Evolutionary conservation across 2,113 vertebrate species (phyloP).

Genomic region (Octodon degus): DNA sequence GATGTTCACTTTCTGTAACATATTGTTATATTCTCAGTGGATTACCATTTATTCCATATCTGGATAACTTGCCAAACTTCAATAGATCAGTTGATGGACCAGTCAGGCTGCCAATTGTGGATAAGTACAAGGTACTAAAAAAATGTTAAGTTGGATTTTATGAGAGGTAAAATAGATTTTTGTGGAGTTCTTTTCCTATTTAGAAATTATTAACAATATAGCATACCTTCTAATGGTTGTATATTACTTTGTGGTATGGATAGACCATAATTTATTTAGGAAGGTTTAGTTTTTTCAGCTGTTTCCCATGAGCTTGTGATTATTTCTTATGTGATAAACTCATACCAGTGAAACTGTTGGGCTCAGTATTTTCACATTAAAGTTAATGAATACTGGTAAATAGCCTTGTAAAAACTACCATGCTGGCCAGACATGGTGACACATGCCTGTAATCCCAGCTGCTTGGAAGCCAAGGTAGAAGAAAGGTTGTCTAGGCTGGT

Average conservation of each 20-base stretch:
- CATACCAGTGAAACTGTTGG: background rate
- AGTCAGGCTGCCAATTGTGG: slow-evolving; percentile 98
- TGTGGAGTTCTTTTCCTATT: background rate
- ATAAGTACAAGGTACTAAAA: slow-evolving; percentile 97
- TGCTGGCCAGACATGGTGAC: background rate
- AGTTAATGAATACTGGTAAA: background rate
- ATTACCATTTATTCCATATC: slow-evolving; percentile 97
- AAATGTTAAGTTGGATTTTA: slow-evolving; percentile 53
- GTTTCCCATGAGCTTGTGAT: background rate
- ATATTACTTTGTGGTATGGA: background rate
- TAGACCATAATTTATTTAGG: background rate
- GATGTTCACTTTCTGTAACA: slow-evolving; percentile 53
- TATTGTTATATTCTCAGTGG: slow-evolving; percentile 88
- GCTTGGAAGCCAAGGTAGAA: background rate
- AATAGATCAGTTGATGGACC: slow-evolving; percentile 96
- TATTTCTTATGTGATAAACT: background rate
- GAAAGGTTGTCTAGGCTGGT: background rate
- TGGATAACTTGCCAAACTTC: slow-evolving; percentile 99
- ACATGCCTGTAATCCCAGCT: background rate
- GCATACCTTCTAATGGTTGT: background rate
- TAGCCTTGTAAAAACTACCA: background rate
- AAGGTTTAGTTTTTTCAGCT: slow-evolving; percentile 9
- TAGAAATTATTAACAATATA: slow-evolving; percentile 27
- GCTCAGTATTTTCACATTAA: background rate
- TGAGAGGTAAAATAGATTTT: slow-evolving; percentile 27